A percentile compares a stretch with the other conserved stretches of the same genome.
phyloP scores from a whole-genome alignment of 2,113 vertebrate genomes.

The Hylia prasina region DNA sequence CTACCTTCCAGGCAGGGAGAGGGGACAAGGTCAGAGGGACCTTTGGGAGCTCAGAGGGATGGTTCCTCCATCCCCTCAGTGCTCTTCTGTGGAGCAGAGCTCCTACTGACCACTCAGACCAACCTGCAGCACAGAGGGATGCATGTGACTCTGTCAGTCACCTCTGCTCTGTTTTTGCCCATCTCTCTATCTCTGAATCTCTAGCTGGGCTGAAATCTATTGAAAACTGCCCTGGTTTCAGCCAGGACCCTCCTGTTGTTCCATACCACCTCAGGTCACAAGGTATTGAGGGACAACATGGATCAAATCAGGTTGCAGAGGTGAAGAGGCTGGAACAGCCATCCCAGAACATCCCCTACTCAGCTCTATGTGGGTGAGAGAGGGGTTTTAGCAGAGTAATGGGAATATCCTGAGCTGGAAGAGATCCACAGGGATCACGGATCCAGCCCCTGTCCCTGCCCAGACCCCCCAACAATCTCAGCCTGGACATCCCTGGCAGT shows the following conservation, averaged over 20 bases:
- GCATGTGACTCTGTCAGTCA: fast-evolving
- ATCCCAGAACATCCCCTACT: not conserved
- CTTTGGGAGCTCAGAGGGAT: not conserved
- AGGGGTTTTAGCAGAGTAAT: not conserved
- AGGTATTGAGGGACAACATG: not conserved
- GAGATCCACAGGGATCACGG: fast-evolving
- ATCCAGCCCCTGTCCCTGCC: fast-evolving
- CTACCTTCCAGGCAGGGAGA: not conserved
- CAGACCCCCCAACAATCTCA: not conserved
- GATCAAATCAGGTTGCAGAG: not conserved
- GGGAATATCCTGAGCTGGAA: not conserved
- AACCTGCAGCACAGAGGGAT: fast-evolving
- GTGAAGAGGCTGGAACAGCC: not conserved
- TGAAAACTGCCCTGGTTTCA: not conserved
- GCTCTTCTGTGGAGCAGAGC: not conserved
- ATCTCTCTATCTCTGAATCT: not conserved
- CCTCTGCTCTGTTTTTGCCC: not conserved
- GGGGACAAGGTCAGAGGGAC: not conserved
- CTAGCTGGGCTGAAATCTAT: not conserved
- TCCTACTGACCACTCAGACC: not conserved
- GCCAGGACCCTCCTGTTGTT: not conserved
- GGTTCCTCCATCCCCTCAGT: not conserved
- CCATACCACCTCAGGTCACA: fast-evolving
- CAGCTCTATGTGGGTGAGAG: not conserved
- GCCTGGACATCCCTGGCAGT: not conserved